phyloP scores from a whole-genome alignment of 2,113 vertebrate genomes.

The Rhinopithecus roxellana region DNA sequence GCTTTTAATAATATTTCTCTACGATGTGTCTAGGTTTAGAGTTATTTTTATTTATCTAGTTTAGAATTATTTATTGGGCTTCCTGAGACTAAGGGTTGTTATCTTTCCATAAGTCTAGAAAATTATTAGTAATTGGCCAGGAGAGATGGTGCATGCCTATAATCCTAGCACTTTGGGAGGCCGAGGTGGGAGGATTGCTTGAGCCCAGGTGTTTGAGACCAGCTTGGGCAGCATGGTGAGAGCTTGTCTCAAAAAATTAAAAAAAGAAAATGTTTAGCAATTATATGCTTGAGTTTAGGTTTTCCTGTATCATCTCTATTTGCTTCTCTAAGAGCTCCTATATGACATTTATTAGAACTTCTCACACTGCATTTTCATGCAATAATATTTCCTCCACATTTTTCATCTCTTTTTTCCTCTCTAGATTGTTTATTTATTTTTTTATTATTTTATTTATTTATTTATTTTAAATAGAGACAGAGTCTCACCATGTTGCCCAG shows the following conservation, averaged over 20 bases:
- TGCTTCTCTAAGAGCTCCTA: too few relatives aligned
- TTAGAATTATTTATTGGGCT: not conserved
- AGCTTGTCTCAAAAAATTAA: too few relatives aligned
- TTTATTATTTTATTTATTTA: too few relatives aligned
- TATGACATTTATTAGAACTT: not conserved
- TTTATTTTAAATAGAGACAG: too few relatives aligned
- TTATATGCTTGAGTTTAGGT: not conserved
- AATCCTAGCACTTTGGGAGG: too few relatives aligned
- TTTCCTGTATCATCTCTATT: not conserved
- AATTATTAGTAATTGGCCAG: too few relatives aligned
- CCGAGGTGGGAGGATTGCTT: too few relatives aligned
- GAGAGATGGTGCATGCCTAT: too few relatives aligned
- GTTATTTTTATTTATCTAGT: not conserved
- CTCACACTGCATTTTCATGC: not conserved
- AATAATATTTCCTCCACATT: not conserved
- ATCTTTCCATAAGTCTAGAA: not conserved
- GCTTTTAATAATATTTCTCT: not conserved
- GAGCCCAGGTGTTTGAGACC: too few relatives aligned
- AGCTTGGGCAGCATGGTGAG: too few relatives aligned
- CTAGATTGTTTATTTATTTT: not conserved
- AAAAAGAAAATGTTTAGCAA: not conserved
- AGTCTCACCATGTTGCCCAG: too few relatives aligned
- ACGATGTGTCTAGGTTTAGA: not conserved
- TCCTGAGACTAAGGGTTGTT: not conserved
- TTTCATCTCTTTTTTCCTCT: not conserved